Base-by-base conservation (phyloP, 2,888 invertebrate species). In the Camponotus fellah region DNA sequence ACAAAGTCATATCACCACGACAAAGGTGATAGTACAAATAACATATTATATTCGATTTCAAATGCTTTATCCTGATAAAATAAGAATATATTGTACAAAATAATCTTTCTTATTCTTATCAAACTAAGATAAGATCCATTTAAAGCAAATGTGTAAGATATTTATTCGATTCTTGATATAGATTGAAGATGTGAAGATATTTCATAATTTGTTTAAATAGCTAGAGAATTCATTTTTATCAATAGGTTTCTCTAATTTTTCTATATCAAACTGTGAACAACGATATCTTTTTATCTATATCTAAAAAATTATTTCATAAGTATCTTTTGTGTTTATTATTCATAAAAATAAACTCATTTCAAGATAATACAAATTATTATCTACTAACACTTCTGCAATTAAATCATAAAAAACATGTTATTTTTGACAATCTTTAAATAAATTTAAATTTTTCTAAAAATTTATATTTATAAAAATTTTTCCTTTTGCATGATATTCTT, bases 1-100 rank as follows among this genome's bases (percentile, higher is more conserved):
- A n/a, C 40, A 77, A 77, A 68, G 40, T 77, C 32, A n/a, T 68
- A 43, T 68, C n/a, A 14, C 9, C n/a, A 77, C 77, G 34, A 26
- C 21, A 14, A 77, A 12, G 4, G 10, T 10, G 10, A 0, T 40
- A 40, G 3, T 40, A 34, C 26, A 10, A 37, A 26, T 32, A 21
- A 26, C 26, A 26, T 26, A 26, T 26, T 26, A 21, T 58, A 5
- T 58, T 14, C 43, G 69, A 77, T 58, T 21, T 77, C 68, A 8
- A 77, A 43, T 58, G 53, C 2, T 69, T 56, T 32, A 58, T 2
- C 6, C 12, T 9, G 69, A 77, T 69, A 77, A 77, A 58, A 37
- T 53, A 6, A 2, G 37, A 49, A 65, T 76, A 26, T 26, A 65
- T 40, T 17, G n/a, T 32, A n/a, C 32, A 4, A 58, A 43, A 2